These are phyloP conservation scores for Hypanus sabinus DNA, from an alignment of 2,113 vertebrate species.

Conservation along the genomic window DNA sequence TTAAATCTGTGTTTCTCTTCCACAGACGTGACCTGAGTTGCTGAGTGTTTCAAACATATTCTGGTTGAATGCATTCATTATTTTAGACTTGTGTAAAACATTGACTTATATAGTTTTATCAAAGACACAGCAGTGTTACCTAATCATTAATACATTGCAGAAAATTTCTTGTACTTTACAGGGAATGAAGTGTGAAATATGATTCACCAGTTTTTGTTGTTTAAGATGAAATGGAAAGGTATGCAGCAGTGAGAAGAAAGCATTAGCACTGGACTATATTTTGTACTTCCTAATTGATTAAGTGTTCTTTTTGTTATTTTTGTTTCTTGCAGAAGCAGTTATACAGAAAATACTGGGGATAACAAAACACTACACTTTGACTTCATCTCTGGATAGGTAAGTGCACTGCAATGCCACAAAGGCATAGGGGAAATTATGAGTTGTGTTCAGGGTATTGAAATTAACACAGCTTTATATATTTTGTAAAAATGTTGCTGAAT, in stretches of 20 bases:
- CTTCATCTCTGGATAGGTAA: slow-evolving; percentile 82
- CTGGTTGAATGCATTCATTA: not conserved
- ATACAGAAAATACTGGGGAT: slow-evolving; percentile 81
- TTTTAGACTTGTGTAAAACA: not conserved
- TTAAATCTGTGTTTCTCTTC: no score
- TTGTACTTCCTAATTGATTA: not conserved
- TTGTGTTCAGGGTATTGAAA: not conserved
- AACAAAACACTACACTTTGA: slow-evolving; percentile 81
- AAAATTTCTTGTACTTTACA: not conserved
- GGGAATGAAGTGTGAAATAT: not conserved
- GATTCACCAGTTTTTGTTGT: not conserved
- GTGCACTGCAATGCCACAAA: slow-evolving; percentile 19
- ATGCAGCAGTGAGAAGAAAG: not conserved
- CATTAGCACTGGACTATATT: not conserved
- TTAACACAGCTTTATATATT: not conserved
- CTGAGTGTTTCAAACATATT: no score
- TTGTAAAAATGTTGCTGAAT: not conserved
- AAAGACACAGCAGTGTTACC: not conserved
- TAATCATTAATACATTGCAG: not conserved
- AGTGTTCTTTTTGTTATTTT: slow-evolving; percentile 37
- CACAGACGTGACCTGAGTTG: no score
- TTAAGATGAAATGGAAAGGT: not conserved
- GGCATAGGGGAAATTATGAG: not conserved
- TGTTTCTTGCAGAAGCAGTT: slow-evolving; percentile 72
- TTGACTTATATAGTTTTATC: not conserved